Evolutionary conservation across 2,888 invertebrate genomes (phyloP).

Genomic region (Oxyteleia sp.): DNA sequence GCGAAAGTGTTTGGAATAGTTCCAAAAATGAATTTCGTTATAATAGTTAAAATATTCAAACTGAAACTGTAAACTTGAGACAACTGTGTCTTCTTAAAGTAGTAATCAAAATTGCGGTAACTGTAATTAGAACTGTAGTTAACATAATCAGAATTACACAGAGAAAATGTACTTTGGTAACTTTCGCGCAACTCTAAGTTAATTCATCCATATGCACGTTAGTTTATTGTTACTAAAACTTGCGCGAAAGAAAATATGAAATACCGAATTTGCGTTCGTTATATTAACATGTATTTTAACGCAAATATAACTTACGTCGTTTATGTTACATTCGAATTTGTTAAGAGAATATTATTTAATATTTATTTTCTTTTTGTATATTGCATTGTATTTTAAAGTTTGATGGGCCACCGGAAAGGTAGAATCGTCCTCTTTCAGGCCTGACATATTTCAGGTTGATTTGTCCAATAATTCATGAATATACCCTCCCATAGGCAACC

Average conservation of each 20-base stretch:
- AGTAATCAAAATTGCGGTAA: slow-evolving; percentile 41
- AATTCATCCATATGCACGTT: slow-evolving; percentile 48
- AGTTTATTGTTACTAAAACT: slow-evolving; percentile 42
- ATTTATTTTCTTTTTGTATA: no score
- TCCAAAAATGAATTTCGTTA: slow-evolving; percentile 19
- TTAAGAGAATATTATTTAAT: no score
- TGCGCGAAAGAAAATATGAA: slow-evolving; percentile 7
- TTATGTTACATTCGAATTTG: no score
- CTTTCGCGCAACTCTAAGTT: slow-evolving; percentile 42
- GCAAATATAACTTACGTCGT: no score
- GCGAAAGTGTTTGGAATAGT: slow-evolving; percentile 6
- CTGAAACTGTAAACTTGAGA: slow-evolving; percentile 8
- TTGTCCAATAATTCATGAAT: no score
- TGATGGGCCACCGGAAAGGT: no score
- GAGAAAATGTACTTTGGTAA: slow-evolving; percentile 43
- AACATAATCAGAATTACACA: slow-evolving; percentile 50
- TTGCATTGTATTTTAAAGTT: no score
- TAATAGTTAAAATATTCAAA: slow-evolving; percentile 24
- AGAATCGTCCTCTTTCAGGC: no score
- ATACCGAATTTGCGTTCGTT: slow-evolving; percentile 3
- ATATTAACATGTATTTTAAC: slow-evolving; percentile 11
- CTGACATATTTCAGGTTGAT: no score
- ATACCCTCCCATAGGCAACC: no score
- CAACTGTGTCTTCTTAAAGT: slow-evolving; percentile 32
- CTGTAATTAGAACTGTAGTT: slow-evolving; percentile 50